Percentiles rank a stretch among this genome's conserved stretches.
phyloP scores from a whole-genome alignment of 2,797 vertebrate species.

The Urophycis tenuis region DNA sequence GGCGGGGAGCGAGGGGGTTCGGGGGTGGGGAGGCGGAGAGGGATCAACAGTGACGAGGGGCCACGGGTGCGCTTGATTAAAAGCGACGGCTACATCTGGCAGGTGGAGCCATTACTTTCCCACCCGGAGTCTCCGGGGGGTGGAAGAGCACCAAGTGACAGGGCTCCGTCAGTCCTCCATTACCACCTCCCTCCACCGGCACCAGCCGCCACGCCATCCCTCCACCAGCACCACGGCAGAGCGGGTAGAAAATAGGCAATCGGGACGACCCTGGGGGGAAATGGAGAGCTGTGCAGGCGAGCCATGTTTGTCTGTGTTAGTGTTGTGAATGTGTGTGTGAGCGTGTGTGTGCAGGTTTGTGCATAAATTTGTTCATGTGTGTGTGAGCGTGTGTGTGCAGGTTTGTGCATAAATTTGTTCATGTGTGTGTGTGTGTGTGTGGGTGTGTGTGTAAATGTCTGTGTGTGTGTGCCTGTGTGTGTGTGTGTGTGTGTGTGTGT shows the following conservation, averaged over 20 bases:
- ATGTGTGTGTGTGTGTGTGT: too few species aligned
- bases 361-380: not conserved
- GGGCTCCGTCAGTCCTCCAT: slow-evolving; percentile 71
- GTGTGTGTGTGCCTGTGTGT: too few species aligned
- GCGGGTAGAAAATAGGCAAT: slow-evolving; percentile 59
- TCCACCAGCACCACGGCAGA: slow-evolving; percentile 57
- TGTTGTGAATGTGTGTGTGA: slow-evolving; percentile 1
- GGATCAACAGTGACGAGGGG: slow-evolving; percentile 72
- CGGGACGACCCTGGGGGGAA: slow-evolving; percentile 33
- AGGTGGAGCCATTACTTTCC: slow-evolving; percentile 74
- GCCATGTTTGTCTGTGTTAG: not conserved
- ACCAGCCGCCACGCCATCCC: slow-evolving; percentile 3
- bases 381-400: too few species aligned
- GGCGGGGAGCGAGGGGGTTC: slow-evolving; percentile 35
- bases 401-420: too few species aligned
- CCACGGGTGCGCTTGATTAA: slow-evolving; percentile 76
- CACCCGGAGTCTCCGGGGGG: slow-evolving; percentile 65
- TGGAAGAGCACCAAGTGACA: slow-evolving; percentile 71
- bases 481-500: not conserved
- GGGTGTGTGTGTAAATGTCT: too few species aligned
- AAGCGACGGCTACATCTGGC: slow-evolving; percentile 80
- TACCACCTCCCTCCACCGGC: slow-evolving; percentile 66
- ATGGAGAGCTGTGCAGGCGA: slow-evolving; percentile 23
- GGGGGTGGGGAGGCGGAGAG: not conserved
- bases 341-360: not conserved